Conservation (phyloP, 2,113 vertebrate species). For the Cnemophilus loriae region DNA sequence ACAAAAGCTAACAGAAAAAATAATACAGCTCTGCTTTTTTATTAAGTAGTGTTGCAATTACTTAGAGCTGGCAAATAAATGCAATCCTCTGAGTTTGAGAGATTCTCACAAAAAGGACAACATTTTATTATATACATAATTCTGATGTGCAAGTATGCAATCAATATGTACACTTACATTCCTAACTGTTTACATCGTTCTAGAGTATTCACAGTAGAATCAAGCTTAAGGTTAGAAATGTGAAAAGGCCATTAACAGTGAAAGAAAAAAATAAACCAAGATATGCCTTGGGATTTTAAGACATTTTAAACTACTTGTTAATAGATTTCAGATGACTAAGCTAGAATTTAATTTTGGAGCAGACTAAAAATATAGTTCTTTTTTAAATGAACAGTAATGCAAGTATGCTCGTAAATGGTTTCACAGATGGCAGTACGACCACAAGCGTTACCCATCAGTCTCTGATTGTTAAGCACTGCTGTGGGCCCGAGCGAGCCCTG, state of each 20-base stretch:
- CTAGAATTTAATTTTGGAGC: constrained; percentile 69
- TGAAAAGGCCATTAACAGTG: constrained; percentile 73
- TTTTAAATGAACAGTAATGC: constrained; percentile 61
- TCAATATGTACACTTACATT: constrained; percentile 81
- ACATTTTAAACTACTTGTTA: constrained; percentile 57
- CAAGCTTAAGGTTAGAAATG: constrained; percentile 78
- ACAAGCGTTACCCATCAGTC: constrained; percentile 30
- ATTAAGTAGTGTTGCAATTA: constrained; percentile 67
- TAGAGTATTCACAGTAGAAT: constrained; percentile 75
- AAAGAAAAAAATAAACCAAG: constrained; percentile 57
- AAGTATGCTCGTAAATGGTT: constrained; percentile 34
- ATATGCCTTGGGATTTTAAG: constrained; percentile 60
- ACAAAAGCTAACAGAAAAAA: constrained; percentile 77
- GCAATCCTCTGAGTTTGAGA: constrained; percentile 63
- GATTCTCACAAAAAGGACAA: constrained; percentile 77
- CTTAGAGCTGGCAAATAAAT: constrained; percentile 54
- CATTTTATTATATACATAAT: constrained; percentile 80
- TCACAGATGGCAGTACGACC: constrained; percentile 49
- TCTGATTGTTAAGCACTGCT: constrained; percentile 39
- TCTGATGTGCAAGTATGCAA: constrained; percentile 87
- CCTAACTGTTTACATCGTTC: constrained; percentile 76
- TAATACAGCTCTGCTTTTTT: constrained; percentile 68
- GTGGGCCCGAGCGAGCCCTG: constrained; percentile 15
- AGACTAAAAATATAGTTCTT: constrained; percentile 68
- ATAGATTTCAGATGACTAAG: constrained; percentile 57